Conservation (phyloP, 2,113 vertebrate species). For the Notothenia coriiceps region DNA sequence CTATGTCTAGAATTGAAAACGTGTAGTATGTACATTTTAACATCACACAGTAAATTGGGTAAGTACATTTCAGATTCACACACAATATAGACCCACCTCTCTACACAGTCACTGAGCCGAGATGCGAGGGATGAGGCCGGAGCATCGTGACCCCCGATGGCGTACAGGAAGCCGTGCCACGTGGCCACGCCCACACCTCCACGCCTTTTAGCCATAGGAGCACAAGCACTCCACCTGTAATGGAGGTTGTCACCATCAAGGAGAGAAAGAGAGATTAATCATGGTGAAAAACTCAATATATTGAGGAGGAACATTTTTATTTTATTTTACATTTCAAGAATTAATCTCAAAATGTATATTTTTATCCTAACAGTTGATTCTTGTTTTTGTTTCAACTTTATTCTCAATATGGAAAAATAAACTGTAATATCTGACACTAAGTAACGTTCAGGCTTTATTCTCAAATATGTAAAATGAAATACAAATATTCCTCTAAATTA, state of each 20-base stretch:
- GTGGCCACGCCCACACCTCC: constrained; percentile 97
- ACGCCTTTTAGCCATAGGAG: constrained; percentile 96
- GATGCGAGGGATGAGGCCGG: constrained; percentile 95
- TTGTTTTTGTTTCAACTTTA: no score
- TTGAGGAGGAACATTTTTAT: no score
- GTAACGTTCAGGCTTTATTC: no score
- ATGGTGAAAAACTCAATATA: no score
- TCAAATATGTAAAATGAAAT: no score
- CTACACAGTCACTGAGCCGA: constrained; percentile 95
- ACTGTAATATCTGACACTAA: no score
- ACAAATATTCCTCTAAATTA: no score
- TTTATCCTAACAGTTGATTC: no score
- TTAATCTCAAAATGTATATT: no score
- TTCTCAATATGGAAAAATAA: no score
- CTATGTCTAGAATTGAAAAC: not conserved
- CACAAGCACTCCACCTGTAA: constrained; percentile 93
- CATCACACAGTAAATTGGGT: not conserved
- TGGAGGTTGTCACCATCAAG: constrained; percentile 64
- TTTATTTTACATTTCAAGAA: no score
- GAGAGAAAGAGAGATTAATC: not conserved
- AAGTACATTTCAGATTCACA: not conserved
- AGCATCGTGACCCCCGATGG: constrained; percentile 96
- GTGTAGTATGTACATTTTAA: no score
- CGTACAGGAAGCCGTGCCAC: constrained; percentile 96
- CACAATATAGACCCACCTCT: constrained; percentile 86